Evolutionary conservation across 2,797 vertebrate genomes (phyloP).

Genomic region (Jordanella pulchra): DNA sequence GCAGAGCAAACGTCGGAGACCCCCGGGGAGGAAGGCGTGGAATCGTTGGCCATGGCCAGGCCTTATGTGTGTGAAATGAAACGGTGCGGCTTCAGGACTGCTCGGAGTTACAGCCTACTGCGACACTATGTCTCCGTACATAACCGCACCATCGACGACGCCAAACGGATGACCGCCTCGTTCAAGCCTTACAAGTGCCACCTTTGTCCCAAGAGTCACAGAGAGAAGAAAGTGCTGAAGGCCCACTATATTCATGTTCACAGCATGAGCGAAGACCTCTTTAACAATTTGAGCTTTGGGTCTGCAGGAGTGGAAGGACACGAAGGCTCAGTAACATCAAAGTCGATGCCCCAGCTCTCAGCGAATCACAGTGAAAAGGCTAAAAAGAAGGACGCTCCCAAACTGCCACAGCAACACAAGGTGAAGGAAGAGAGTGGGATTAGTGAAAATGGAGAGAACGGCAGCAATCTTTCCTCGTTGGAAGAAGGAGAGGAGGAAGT

Average conservation of each 20-base stretch:
- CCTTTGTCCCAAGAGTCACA: conserved; percentile 90
- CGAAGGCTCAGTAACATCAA: conserved; percentile 32
- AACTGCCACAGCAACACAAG: conserved; percentile 45
- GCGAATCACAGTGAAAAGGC: conserved; percentile 23
- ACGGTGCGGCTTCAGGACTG: conserved; percentile 86
- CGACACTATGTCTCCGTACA: conserved; percentile 91
- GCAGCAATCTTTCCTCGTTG: conserved; percentile 61
- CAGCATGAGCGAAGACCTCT: conserved; percentile 78
- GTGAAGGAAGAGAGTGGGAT: conserved; percentile 30
- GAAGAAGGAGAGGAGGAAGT: conserved; percentile 71
- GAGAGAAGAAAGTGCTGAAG: conserved; percentile 87
- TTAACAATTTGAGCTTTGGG: conserved; percentile 79
- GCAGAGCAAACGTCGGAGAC: conserved; percentile 12
- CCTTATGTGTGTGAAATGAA: conserved; percentile 89
- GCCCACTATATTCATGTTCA: conserved; percentile 89
- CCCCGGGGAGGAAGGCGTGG: conserved; percentile 49
- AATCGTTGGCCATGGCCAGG: conserved; percentile 84
- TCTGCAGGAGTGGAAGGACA: conserved; percentile 68
- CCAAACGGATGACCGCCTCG: conserved; percentile 82
- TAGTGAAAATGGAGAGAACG: conserved; percentile 70
- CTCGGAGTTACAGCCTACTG: conserved; percentile 88
- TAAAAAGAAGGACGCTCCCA: conserved; percentile 42
- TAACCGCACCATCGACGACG: conserved; percentile 84
- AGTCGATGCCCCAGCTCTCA: conserved; percentile 28
- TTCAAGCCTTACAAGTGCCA: conserved; percentile 95